Evolutionary conservation across 2,888 invertebrate genomes (phyloP).

Genomic region (Monochamus alternatus): DNA sequence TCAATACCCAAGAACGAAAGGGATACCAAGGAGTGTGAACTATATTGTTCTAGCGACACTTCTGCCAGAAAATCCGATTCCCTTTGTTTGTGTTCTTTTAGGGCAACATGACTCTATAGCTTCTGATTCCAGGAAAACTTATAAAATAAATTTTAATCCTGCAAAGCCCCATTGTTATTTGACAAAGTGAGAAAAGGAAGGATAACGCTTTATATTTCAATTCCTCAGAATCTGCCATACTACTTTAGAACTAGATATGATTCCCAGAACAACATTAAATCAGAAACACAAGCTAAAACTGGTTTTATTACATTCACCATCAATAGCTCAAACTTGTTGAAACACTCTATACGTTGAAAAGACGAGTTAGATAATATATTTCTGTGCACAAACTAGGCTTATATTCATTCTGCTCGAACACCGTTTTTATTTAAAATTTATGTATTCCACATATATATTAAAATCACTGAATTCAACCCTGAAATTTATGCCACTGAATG

Average conservation of each 20-base stretch:
- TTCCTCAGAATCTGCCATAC: not conserved
- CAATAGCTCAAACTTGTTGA: too few relatives aligned
- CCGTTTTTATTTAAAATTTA: not conserved
- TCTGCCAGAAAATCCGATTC: constrained; percentile 13
- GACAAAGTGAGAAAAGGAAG: not conserved
- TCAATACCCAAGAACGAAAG: constrained; percentile 9
- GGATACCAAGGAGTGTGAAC: constrained; percentile 8
- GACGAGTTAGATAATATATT: too few relatives aligned
- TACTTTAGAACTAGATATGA: not conserved
- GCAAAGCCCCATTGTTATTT: not conserved
- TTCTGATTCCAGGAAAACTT: not conserved
- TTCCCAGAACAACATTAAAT: too few relatives aligned
- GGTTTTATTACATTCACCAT: too few relatives aligned
- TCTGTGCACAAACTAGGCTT: not conserved
- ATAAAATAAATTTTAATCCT: constrained; percentile 11
- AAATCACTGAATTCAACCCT: not conserved
- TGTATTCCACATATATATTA: not conserved
- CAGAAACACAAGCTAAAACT: too few relatives aligned
- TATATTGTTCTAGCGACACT: constrained; percentile 13
- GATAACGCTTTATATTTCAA: not conserved
- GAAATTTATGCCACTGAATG: not conserved
- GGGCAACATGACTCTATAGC: not conserved
- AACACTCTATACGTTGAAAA: too few relatives aligned
- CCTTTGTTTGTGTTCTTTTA: constrained; percentile 14
- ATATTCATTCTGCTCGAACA: not conserved